Base-by-base conservation (phyloP, 1,140 invertebrate species). In the Cydia pomonella region DNA sequence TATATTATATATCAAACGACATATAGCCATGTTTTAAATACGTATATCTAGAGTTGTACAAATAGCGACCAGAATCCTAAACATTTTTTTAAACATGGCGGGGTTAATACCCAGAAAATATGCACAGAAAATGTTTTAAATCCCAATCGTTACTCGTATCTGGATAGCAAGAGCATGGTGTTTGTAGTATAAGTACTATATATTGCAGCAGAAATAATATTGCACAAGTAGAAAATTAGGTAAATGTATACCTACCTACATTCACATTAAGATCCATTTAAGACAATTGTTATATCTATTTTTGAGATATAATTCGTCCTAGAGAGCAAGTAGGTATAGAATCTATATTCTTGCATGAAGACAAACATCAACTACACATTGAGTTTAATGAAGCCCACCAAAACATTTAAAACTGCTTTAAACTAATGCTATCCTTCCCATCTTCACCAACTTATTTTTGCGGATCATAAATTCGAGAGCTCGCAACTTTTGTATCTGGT, bases 201-300 rank as follows among this genome's bases (percentile, higher is more conserved):
- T 75, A 73, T 21, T 78, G 66, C 74, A 73, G 73, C 73, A 76
- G 63, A 76, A 13, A 74, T 72, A 23, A 76, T 79, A 79, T 79
- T 79, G 78, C 78, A 79, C 76, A 76, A 76, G 62, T 66, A 29
- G 18, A 10, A 33, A 41, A 69, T 69, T 21, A 69, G 64, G 64
- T 69, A 29, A 69, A 33, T 69, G 18, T 59, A 59, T 33, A 69
- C 25, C 64, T 66, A 66, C 63, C 63, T 69, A 69, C 29, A 18
- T 69, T 33, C 63, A 33, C 53, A 59, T 59, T 59, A 23, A 59
- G 53, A 59, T 59, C 21, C 53, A 59, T 59, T 21, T 59, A 23
- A 59, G 53, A 59, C 53, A 59, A 4, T 23, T 23, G 10, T 59
- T 59, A 59, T 59, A 59, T 59, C 53, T 59, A 23, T 23, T 50